Conservation (phyloP, 2,888 invertebrate species). For the Drosophila limbata region DNA sequence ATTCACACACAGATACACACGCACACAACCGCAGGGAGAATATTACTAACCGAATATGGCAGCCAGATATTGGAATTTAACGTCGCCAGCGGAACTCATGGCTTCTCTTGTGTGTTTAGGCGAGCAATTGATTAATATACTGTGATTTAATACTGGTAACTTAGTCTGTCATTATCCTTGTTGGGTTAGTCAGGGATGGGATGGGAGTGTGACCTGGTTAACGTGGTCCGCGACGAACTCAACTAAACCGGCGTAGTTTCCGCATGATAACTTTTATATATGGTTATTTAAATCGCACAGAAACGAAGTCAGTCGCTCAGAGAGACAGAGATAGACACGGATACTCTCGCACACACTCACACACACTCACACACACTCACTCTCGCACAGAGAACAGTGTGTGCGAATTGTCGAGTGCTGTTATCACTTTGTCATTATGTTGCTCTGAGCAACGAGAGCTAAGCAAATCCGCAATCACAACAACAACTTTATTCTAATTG, state of each 20-base stretch:
- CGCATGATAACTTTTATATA: constrained; percentile 68
- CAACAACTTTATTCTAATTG: constrained; percentile 24
- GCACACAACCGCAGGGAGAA: not conserved
- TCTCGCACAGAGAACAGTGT: constrained; percentile 31
- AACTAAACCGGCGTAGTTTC: constrained; percentile 54
- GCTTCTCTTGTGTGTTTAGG: not conserved
- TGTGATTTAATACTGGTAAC: not conserved
- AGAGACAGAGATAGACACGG: constrained; percentile 13
- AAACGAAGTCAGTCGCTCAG: constrained; percentile 6
- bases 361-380: not conserved
- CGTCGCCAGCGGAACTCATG: constrained; percentile 45
- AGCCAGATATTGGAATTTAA: constrained; percentile 81
- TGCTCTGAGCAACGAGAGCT: constrained; percentile 48
- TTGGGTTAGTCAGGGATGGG: not conserved
- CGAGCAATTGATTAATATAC: not conserved
- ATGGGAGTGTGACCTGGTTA: constrained; percentile 9
- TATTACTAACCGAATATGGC: constrained; percentile 80
- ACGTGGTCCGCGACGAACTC: constrained; percentile 48
- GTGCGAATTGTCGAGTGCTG: constrained; percentile 28
- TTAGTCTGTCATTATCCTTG: constrained; percentile 38
- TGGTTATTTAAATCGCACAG: constrained; percentile 45
- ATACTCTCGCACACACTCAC: not conserved
- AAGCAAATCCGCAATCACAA: constrained; percentile 15
- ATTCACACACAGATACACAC: not conserved
- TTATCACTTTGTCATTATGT: constrained; percentile 63